Percentiles rank a stretch among this genome's conserved stretches.
These are phyloP conservation scores for Blastobasis adustella DNA, from an alignment of 2,888 invertebrate genomes.

Conservation along the genomic window DNA sequence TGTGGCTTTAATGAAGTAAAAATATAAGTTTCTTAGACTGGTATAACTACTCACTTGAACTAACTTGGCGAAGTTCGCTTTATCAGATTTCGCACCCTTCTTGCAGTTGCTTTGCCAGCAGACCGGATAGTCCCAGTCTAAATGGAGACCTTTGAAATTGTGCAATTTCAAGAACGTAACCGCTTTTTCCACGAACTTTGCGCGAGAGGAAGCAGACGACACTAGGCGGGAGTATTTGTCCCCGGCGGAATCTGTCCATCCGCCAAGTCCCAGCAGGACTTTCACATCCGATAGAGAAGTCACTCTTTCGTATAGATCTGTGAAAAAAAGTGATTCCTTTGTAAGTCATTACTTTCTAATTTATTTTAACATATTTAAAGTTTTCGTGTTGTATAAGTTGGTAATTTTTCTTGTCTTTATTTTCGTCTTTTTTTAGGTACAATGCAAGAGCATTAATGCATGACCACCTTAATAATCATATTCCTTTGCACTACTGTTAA, in stretches of 20 bases:
- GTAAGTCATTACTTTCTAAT: too few relatives aligned
- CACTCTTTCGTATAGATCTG: slow-evolving; percentile 87
- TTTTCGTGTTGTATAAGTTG: too few relatives aligned
- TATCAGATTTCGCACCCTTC: slow-evolving; percentile 86
- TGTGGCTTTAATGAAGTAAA: background rate
- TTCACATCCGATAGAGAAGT: slow-evolving; percentile 79
- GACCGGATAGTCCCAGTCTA: slow-evolving; percentile 97
- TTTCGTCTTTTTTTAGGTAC: too few relatives aligned
- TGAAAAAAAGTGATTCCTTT: too few relatives aligned
- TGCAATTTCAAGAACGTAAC: slow-evolving; percentile 82
- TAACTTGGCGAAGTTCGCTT: slow-evolving; percentile 84
- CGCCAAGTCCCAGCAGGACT: slow-evolving; percentile 90
- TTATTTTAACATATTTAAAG: too few relatives aligned
- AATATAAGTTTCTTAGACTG: background rate
- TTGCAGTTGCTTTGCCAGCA: slow-evolving; percentile 95
- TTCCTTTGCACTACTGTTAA: too few relatives aligned
- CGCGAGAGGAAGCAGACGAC: slow-evolving; percentile 77
- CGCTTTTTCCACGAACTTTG: slow-evolving; percentile 81
- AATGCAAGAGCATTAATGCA: too few relatives aligned
- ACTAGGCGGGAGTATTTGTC: slow-evolving; percentile 90
- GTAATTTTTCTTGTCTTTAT: too few relatives aligned
- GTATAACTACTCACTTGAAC: slow-evolving; percentile 71
- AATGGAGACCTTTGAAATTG: slow-evolving; percentile 89
- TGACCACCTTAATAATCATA: too few relatives aligned
- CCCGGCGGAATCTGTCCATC: slow-evolving; percentile 94